Conservation (phyloP, 2,797 vertebrate genomes). For the Chaetodon trifasciatus region DNA sequence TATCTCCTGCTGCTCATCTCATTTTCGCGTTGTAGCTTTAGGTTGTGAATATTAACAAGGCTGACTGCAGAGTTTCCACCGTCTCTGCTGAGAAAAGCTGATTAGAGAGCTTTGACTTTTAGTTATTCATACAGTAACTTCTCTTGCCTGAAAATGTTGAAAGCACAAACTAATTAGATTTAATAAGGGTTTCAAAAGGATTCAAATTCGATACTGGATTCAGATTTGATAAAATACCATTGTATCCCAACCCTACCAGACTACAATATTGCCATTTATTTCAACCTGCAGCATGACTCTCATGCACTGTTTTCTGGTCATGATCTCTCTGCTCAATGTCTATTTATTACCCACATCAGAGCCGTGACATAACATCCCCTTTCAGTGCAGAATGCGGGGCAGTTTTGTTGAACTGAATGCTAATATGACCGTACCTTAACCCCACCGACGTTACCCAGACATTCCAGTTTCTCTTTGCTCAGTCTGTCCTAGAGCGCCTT, state of each 20-base stretch:
- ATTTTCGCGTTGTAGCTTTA: constrained; percentile 3
- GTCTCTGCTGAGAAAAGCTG: background rate
- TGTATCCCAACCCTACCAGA: background rate
- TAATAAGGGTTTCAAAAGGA: background rate
- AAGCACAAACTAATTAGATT: background rate
- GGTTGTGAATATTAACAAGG: constrained; percentile 8
- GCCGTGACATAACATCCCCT: background rate
- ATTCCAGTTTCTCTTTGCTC: constrained; percentile 2
- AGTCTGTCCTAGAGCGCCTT: background rate
- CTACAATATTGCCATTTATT: background rate
- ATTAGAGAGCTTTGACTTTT: constrained; percentile 5
- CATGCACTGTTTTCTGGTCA: background rate
- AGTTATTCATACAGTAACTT: background rate
- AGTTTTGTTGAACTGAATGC: constrained; percentile 1
- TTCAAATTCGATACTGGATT: background rate
- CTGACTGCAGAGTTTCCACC: background rate
- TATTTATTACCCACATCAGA: background rate
- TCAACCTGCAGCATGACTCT: background rate
- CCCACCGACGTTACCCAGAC: background rate
- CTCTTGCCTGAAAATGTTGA: background rate
- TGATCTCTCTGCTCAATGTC: background rate
- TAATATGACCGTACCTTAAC: constrained; percentile 11
- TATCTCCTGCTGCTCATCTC: constrained; percentile 4
- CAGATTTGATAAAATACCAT: background rate
- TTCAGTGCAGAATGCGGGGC: background rate